phyloP scores from a whole-genome alignment of 2,888 invertebrate genomes.

The Meloe dianella region DNA sequence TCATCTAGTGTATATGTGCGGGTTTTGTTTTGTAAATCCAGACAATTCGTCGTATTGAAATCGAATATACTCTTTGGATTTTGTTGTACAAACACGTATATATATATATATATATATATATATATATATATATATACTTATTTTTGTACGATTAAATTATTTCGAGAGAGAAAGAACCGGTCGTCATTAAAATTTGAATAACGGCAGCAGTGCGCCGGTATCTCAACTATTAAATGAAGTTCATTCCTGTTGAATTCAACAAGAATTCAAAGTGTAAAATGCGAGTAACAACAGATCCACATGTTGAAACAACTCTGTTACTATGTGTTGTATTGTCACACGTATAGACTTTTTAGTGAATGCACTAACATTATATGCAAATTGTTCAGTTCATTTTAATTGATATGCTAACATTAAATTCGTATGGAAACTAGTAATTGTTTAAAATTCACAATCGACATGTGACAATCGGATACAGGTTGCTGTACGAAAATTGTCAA shows the following conservation, averaged over 20 bases:
- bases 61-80: background rate
- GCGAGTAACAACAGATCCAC: constrained; percentile 33
- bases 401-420: constrained; percentile 1
- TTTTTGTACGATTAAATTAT: constrained; percentile 30
- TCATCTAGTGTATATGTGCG: too few relatives aligned
- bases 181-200: constrained; percentile 36
- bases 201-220: constrained; percentile 20
- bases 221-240: constrained; percentile 30
- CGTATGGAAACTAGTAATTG: constrained; percentile 2
- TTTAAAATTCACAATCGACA: background rate
- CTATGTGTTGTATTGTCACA: constrained; percentile 22
- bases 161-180: constrained; percentile 32
- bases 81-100: constrained; percentile 25
- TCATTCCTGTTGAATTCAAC: constrained; percentile 33
- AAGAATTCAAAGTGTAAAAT: constrained; percentile 33
- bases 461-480: background rate
- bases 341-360: background rate
- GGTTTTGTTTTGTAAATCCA: too few relatives aligned
- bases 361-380: constrained; percentile 10
- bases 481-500: background rate
- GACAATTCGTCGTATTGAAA: background rate
- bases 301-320: constrained; percentile 32
- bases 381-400: background rate
- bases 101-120: constrained; percentile 29
- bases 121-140: too few relatives aligned